Percentiles rank a stretch among this genome's conserved stretches.
These are phyloP conservation scores for Troglohyphantes excavatus DNA, from an alignment of 2,888 invertebrate genomes.

Conservation along the genomic window DNA sequence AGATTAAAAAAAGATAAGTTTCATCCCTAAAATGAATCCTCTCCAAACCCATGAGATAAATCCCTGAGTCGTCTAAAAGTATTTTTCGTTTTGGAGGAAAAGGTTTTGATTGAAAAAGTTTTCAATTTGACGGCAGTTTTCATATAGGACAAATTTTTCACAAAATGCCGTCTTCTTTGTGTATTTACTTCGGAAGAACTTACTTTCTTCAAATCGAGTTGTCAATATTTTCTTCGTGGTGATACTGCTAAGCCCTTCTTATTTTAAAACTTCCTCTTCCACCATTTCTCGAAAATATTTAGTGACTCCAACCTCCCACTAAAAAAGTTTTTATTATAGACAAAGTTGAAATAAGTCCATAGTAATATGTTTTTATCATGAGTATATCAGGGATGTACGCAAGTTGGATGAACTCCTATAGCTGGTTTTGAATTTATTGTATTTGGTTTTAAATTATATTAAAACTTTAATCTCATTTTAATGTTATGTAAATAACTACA, in stretches of 20 bases:
- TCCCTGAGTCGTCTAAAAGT: slow-evolving; percentile 38
- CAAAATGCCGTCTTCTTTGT: slow-evolving; percentile 31
- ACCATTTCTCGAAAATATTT: neutral
- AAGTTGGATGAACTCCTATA: too few species aligned
- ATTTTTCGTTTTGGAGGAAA: slow-evolving; percentile 17
- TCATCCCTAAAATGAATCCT: slow-evolving; percentile 55
- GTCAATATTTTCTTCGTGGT: slow-evolving; percentile 37
- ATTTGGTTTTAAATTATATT: too few species aligned
- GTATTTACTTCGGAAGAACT: slow-evolving; percentile 35
- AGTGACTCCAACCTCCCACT: neutral
- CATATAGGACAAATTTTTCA: slow-evolving; percentile 50
- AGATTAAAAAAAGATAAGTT: slow-evolving; percentile 17
- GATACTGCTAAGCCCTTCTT: neutral
- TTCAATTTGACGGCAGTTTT: slow-evolving; percentile 55
- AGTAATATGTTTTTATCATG: too few species aligned
- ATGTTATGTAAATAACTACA: too few species aligned
- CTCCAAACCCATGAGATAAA: slow-evolving; percentile 44
- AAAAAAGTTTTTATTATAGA: neutral
- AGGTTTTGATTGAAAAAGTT: slow-evolving; percentile 62
- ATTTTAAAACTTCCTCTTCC: slow-evolving; percentile 23
- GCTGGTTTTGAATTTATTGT: too few species aligned
- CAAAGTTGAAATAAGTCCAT: neutral
- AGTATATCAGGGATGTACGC: too few species aligned
- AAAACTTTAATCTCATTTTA: too few species aligned
- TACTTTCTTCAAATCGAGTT: slow-evolving; percentile 24